Evolutionary conservation across 2,888 invertebrate genomes (phyloP), one percentile per base, ranked within the genome.

Genomic region (Taenaris catops): DNA sequence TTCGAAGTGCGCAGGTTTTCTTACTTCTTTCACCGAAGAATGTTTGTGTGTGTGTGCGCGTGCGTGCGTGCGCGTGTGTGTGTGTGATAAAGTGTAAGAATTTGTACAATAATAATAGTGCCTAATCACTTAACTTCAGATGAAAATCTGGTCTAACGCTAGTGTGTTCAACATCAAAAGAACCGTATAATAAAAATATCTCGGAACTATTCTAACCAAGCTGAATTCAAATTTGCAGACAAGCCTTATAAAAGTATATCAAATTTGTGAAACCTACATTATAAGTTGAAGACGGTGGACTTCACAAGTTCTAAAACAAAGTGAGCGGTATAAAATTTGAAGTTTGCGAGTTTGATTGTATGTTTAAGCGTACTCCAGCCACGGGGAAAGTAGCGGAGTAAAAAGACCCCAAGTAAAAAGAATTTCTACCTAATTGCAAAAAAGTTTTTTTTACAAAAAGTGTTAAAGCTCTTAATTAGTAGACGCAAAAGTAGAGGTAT

Each of bases 251-350:
- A 27, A 27, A 27, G 19, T n/a, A 19, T 8, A 4, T 7, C 23
- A 18, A 7, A 34, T 25, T 9, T 24, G 34, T 16, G 17, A 23
- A 17, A 27, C 26, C 16, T 34, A 34, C 10, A 16, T 17, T 34
- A 34, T 11, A 27, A 17, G 16, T 27, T 27, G 19, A 25, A 36
- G 20, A 29, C 24, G 29, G 28, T 11, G 18, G 25, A 35, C 31
- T 34, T 21, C 23, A n/a, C 10, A 40, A 26, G 25, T 31, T 25
- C 16, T 31, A 26, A 26, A 34, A 38, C 19, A 38, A 38, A 27
- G 23, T 28, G 8, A 18, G 19, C 4, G 38, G 17, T 34, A 40
- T 31, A 40, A 39, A 35, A 35, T 34, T 25, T 29, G 26, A 35
- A 34, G 23, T 27, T 27, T 7, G 6, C 23, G 8, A 35, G 31